phyloP scores from a whole-genome alignment of 2,888 invertebrate genomes.

The Tipula vernalis region DNA sequence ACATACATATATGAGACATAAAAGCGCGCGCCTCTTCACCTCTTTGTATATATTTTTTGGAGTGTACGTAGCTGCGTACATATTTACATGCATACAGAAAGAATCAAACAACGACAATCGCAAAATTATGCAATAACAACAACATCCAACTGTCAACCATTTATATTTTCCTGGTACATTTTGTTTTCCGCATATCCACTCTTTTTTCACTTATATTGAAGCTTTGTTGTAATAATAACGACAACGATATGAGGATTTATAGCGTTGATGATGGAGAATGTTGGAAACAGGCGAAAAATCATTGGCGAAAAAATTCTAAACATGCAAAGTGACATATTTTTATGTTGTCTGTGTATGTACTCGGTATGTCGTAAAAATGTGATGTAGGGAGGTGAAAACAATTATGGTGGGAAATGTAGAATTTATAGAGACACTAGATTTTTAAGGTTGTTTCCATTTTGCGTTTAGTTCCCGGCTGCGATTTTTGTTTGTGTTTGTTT shows the following conservation, averaged over 20 bases:
- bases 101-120: not conserved
- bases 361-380: not conserved
- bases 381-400: not conserved
- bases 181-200: not conserved
- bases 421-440: not conserved
- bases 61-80: not conserved
- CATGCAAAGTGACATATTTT: not conserved
- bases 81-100: not conserved
- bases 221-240: not conserved
- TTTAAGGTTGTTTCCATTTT: not conserved
- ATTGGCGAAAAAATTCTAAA: not conserved
- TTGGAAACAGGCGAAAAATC: not conserved
- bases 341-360: not conserved
- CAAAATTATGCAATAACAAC: not conserved
- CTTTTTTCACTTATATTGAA: not conserved
- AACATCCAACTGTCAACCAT: not conserved
- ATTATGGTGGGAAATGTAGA: not conserved
- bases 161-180: not conserved
- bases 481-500: not conserved
- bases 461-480: not conserved
- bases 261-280: not conserved
- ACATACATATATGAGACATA: not conserved
- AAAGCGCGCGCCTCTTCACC: not conserved
- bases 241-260: not conserved
- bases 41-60: not conserved